Evolutionary conservation across 2,888 invertebrate species (phyloP).

Genomic region (Galeopsomyia nigrocyanea): DNA sequence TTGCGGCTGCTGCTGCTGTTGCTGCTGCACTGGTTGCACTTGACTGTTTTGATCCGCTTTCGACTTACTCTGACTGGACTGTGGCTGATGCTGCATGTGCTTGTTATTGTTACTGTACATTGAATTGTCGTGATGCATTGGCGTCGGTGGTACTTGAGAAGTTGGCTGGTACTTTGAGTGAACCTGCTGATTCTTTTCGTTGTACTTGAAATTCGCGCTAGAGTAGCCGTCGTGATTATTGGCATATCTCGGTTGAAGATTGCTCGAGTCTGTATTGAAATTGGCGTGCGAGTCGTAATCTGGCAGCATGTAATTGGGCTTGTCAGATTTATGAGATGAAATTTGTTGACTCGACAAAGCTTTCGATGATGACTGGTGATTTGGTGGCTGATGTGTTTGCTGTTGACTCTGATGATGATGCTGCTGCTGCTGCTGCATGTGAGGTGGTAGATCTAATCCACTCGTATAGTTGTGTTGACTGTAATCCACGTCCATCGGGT

Average conservation of each 20-base stretch:
- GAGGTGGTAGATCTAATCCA: slow-evolving; percentile 49
- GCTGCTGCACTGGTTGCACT: slow-evolving; percentile 44
- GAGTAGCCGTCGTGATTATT: slow-evolving; percentile 58
- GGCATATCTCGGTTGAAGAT: slow-evolving; percentile 58
- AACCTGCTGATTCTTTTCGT: slow-evolving; percentile 58
- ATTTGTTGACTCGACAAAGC: slow-evolving; percentile 11
- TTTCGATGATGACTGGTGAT: slow-evolving; percentile 48
- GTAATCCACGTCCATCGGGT: slow-evolving; percentile 61
- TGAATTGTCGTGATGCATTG: slow-evolving; percentile 57
- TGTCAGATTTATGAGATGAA: slow-evolving; percentile 53
- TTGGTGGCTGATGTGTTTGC: slow-evolving; percentile 53
- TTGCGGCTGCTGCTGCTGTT: slow-evolving; percentile 58
- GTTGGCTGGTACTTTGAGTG: slow-evolving; percentile 60
- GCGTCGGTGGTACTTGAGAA: slow-evolving; percentile 56
- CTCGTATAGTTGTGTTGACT: slow-evolving; percentile 60
- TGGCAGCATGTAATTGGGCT: slow-evolving; percentile 59
- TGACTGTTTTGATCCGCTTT: slow-evolving; percentile 29
- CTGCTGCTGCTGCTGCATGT: slow-evolving; percentile 54
- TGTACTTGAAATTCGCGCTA: slow-evolving; percentile 61
- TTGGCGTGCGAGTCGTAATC: slow-evolving; percentile 58
- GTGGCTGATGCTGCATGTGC: slow-evolving; percentile 52
- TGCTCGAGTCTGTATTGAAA: slow-evolving; percentile 57
- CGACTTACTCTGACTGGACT: slow-evolving; percentile 47
- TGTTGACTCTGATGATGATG: slow-evolving; percentile 54
- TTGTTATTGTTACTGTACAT: slow-evolving; percentile 52